A percentile compares a stretch with the other conserved stretches of the same genome.
phyloP scores from a whole-genome alignment of 1,140 invertebrate species.

The Harlomillsia oculata region DNA sequence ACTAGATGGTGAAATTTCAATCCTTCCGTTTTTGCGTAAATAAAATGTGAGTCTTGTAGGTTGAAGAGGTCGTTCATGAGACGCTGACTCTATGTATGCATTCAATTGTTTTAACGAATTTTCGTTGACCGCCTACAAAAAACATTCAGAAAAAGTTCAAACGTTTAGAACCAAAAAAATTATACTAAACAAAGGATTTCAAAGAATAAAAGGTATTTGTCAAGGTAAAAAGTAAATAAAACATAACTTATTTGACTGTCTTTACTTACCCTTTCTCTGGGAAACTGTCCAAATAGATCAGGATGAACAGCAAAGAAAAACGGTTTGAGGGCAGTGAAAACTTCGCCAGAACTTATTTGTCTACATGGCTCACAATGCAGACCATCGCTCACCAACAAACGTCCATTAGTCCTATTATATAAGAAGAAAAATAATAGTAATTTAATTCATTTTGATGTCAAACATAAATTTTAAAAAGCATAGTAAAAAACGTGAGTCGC shows the following conservation, averaged over 20 bases:
- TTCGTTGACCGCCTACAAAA: conserved; percentile 73
- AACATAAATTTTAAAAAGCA: too few species aligned
- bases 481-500: too few species aligned
- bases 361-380: too few species aligned
- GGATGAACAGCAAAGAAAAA: conserved; percentile 94
- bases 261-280: conserved; percentile 69
- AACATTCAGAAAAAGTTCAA: too few species aligned
- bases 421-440: too few species aligned
- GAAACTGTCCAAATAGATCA: conserved; percentile 84
- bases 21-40: conserved; percentile 36
- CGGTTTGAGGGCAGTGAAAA: conserved; percentile 77
- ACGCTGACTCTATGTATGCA: conserved; percentile 64
- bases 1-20: not conserved
- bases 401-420: too few species aligned
- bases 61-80: conserved; percentile 50
- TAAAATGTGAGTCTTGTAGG: conserved; percentile 63
- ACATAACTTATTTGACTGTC: too few species aligned
- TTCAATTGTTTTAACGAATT: conserved; percentile 78
- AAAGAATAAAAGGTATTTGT: not conserved
- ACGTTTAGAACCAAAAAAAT: conserved; percentile 39
- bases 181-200: conserved; percentile 7
- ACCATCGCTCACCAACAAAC: too few species aligned
- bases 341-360: conserved; percentile 63
- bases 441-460: too few species aligned
- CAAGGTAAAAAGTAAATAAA: too few species aligned